Evolutionary conservation across 92 coral and sea anemone genomes (phyloP).

Genomic region (Porites lobata): DNA sequence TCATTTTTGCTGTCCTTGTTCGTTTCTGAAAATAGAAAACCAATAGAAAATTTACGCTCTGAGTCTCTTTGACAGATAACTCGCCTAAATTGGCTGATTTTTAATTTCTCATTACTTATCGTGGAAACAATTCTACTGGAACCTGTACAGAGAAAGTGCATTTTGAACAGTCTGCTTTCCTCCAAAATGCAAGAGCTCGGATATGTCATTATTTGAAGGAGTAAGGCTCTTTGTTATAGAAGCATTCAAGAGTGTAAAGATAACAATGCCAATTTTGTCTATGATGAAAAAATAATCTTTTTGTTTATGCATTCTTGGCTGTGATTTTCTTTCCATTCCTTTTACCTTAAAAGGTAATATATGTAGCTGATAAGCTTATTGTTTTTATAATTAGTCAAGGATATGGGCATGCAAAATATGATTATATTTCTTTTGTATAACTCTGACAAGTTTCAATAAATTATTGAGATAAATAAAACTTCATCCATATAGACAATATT

Average conservation of each 20-base stretch:
- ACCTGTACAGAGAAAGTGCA: neutral
- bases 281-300: neutral
- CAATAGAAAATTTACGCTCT: too few species aligned
- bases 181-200: neutral
- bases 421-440: neutral
- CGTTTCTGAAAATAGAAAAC: too few species aligned
- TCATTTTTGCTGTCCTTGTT: too few species aligned
- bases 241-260: neutral
- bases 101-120: neutral
- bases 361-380: neutral
- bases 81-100: neutral
- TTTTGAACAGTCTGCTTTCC: neutral
- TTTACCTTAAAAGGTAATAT: constrained; percentile 43
- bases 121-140: neutral
- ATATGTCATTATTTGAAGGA: neutral
- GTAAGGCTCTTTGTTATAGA: neutral
- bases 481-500: neutral
- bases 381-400: neutral
- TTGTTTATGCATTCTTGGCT: neutral
- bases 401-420: neutral
- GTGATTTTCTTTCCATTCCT: neutral
- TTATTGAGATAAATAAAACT: neutral
- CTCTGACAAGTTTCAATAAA: neutral
- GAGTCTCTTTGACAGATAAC: too few species aligned
- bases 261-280: neutral